Evolutionary conservation across 2,797 vertebrate species (phyloP).

Genomic region (Sebastes kiyomatsui): DNA sequence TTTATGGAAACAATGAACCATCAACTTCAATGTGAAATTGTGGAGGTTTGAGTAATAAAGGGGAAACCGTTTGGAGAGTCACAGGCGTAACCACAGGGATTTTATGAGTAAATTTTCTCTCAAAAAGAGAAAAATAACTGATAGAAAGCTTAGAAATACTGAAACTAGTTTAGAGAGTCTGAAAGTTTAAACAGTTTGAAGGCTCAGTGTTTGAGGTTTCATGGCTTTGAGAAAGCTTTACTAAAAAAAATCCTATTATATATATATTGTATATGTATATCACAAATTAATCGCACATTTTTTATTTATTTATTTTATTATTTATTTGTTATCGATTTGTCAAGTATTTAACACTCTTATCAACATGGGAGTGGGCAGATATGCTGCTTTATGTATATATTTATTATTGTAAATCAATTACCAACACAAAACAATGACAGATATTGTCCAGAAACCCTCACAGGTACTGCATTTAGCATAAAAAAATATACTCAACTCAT

Average conservation of each 20-base stretch:
- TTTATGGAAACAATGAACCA: neutral
- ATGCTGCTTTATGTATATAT: too few relatives aligned
- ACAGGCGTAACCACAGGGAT: neutral
- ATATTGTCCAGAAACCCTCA: too few relatives aligned
- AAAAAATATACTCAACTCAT: too few relatives aligned
- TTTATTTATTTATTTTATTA: too few relatives aligned
- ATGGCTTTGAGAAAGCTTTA: neutral
- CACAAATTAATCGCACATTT: too few relatives aligned
- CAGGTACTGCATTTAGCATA: too few relatives aligned
- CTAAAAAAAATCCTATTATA: neutral
- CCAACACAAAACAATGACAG: too few relatives aligned
- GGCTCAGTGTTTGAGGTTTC: neutral
- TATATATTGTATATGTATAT: too few relatives aligned
- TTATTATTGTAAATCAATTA: too few relatives aligned
- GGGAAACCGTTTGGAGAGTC: neutral
- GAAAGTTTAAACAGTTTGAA: neutral
- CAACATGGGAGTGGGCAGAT: too few relatives aligned
- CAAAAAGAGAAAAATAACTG: neutral
- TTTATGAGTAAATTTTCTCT: neutral
- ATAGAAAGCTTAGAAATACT: neutral
- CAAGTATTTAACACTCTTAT: too few relatives aligned
- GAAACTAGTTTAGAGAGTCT: neutral
- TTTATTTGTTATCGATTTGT: too few relatives aligned
- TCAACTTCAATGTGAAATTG: neutral
- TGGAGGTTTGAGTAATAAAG: neutral